These are phyloP conservation scores for Amphimallon solstitiale DNA, from an alignment of 2,888 invertebrate genomes.

Conservation along the genomic window DNA sequence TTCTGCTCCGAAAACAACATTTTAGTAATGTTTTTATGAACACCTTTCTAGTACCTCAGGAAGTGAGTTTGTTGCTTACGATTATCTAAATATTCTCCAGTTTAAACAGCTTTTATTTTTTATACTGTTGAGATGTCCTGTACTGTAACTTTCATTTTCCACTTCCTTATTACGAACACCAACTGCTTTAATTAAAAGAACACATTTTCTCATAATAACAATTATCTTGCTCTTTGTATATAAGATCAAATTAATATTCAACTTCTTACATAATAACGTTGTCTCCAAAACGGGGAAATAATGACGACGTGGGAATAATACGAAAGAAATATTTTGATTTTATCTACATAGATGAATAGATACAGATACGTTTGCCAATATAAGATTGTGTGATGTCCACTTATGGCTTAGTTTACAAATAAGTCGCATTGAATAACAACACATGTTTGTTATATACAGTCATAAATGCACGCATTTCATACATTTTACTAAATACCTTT, in stretches of 20 bases:
- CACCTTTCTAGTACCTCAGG: neutral
- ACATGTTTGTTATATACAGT: too few species aligned
- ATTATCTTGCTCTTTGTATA: neutral
- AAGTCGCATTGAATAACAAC: too few species aligned
- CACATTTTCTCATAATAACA: slow-evolving; percentile 1
- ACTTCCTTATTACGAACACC: slow-evolving; percentile 7
- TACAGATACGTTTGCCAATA: too few species aligned
- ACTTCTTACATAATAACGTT: neutral
- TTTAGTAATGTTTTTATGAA: neutral
- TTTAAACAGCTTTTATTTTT: neutral
- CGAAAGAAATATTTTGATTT: neutral
- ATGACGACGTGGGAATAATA: neutral
- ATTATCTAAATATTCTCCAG: neutral
- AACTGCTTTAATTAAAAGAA: slow-evolving; percentile 13
- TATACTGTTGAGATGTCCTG: neutral
- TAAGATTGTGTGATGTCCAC: too few species aligned
- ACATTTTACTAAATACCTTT: too few species aligned
- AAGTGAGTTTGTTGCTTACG: neutral
- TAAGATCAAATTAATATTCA: neutral
- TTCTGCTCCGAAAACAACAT: neutral
- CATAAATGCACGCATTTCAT: too few species aligned
- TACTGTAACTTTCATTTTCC: slow-evolving; percentile 12
- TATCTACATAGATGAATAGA: too few species aligned
- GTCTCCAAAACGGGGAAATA: slow-evolving; percentile 2
- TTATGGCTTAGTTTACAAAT: too few species aligned